These are phyloP conservation scores for Centropus unirufus DNA, from an alignment of 2,113 vertebrate genomes.

Conservation along the genomic window DNA sequence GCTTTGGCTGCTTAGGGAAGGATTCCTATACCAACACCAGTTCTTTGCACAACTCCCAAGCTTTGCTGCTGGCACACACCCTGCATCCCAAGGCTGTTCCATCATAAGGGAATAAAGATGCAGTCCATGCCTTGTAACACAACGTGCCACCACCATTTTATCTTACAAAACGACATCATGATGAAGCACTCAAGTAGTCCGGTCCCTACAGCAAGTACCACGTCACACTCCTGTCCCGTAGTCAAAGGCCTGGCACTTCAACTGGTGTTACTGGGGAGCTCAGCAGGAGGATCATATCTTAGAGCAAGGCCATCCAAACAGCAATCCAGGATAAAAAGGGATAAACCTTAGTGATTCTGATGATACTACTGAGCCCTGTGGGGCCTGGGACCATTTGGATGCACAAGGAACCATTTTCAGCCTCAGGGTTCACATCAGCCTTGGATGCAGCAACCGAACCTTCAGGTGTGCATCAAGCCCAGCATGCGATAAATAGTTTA, in stretches of 20 bases:
- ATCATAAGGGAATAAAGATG: not conserved
- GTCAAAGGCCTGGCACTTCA: not conserved
- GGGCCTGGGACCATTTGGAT: not conserved
- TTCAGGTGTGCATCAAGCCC: not conserved
- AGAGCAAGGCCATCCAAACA: not conserved
- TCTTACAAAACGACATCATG: not conserved
- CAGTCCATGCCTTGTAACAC: not conserved
- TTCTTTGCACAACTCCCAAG: not conserved
- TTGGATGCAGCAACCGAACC: not conserved
- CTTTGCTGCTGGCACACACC: too few species aligned
- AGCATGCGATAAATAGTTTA: not conserved
- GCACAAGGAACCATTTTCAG: not conserved
- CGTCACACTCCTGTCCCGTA: not conserved
- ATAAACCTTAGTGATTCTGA: not conserved
- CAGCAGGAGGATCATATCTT: too few species aligned
- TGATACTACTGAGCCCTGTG: not conserved
- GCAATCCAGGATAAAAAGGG: not conserved
- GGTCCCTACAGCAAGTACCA: not conserved
- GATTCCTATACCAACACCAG: not conserved
- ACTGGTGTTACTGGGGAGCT: not conserved
- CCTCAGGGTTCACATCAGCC: not conserved
- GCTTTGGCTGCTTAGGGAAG: not conserved
- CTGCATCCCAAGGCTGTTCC: not conserved
- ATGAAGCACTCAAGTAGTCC: not conserved
- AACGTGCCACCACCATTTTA: not conserved